phyloP scores from a whole-genome alignment of 2,113 vertebrate species.

The Engraulis encrasicolus region DNA sequence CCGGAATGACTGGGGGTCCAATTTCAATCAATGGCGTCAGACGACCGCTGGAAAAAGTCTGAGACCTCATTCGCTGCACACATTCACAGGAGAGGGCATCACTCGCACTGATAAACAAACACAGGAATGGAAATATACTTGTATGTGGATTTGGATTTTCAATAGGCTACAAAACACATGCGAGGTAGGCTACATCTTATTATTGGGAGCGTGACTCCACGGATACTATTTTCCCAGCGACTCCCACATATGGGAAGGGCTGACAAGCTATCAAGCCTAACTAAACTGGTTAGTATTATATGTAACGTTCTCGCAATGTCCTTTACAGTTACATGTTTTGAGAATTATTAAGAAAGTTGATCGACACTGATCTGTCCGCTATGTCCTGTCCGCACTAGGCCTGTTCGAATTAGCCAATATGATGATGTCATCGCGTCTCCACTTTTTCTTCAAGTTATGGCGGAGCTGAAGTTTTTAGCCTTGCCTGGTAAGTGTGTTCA shows the following conservation, averaged over 20 bases:
- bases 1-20: slow-evolving; percentile 66
- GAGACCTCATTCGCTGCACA: slow-evolving; percentile 51
- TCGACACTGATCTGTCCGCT: neutral
- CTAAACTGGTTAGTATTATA: neutral
- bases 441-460: slow-evolving; percentile 80
- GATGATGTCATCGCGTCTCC: slow-evolving; percentile 77
- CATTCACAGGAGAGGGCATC: slow-evolving; percentile 20
- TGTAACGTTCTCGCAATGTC: neutral
- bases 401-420: slow-evolving; percentile 67
- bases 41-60: slow-evolving; percentile 64
- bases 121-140: neutral
- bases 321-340: neutral
- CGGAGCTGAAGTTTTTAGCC: slow-evolving; percentile 73
- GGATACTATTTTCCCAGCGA: neutral
- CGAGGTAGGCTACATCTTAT: neutral
- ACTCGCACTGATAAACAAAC: slow-evolving; percentile 15
- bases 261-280: neutral
- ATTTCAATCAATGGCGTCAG: slow-evolving; percentile 83
- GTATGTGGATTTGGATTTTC: neutral
- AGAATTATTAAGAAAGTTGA: neutral
- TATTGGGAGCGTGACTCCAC: neutral
- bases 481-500: slow-evolving; percentile 73
- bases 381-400: neutral
- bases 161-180: neutral
- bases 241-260: neutral